Evolutionary conservation across 2,888 invertebrate genomes (phyloP), one percentile per base, ranked within the genome.

Genomic region (Lithophane socia): DNA sequence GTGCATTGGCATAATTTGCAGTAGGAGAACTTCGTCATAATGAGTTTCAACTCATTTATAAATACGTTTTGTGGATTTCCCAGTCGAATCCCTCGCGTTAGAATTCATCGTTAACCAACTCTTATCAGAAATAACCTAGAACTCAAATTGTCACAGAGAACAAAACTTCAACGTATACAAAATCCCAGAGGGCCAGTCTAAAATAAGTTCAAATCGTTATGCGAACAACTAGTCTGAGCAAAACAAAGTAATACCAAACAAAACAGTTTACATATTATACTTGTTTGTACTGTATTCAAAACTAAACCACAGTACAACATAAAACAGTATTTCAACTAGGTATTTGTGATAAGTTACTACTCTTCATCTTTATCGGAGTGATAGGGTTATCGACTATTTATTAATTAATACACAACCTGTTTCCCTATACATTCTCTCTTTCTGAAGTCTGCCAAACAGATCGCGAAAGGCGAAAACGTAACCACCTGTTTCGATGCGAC

Each of bases 221-320:
- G 24, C 52, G 60, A 85, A 74, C 73, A 74, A 77, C 64, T 68
- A 74, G 24, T 66, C 52, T 71, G 56, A 37, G 8, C 63, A 37
- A 79, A 80, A 71, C 79, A 77, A 87, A 83, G 87, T 85, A 85
- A 77, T 83, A 72, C 42, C 16, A 73, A 83, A 80, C 87, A 79
- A 80, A 82, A 82, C 76, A 76, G 79, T 78, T 78, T 71, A 77
- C 61, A 58, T 60, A 47, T 60, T 78, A 54, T 49, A 82, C 67
- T 77, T 76, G 73, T 83, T 83, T 70, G 63, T 65, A 73, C 63
- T 56, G 52, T 81, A 61, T 79, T 75, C 75, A 72, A 75, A 85
- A 80, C 47, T 29, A 18, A 61, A 18, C 4, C 61, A 56, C 47
- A 60, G 65, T 54, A 37, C n/a, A 21, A 8, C 13, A 13, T n/a